Evolutionary conservation across 2,797 vertebrate species (phyloP).

Genomic region (Hirundo rustica): DNA sequence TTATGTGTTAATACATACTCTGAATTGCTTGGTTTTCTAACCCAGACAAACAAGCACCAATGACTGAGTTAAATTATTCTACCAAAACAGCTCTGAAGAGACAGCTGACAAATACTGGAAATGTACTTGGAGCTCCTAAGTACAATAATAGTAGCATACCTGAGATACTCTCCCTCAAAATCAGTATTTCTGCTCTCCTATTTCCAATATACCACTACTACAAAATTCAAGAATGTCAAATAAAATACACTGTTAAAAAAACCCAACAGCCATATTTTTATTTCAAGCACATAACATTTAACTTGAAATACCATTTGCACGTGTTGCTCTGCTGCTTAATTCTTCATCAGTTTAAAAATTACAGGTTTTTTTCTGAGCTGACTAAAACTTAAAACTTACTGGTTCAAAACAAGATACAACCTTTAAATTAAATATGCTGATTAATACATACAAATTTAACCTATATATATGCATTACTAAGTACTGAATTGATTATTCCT

Average conservation of each 20-base stretch:
- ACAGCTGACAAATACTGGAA: neutral
- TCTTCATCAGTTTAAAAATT: neutral
- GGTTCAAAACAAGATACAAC: neutral
- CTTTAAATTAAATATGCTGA: neutral
- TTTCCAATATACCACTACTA: neutral
- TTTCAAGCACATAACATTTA: neutral
- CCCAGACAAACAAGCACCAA: neutral
- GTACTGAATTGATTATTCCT: neutral
- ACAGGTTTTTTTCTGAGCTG: neutral
- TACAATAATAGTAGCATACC: neutral
- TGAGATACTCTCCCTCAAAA: neutral
- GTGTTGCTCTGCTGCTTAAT: neutral
- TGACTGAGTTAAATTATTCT: neutral
- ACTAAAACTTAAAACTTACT: neutral
- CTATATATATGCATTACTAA: neutral
- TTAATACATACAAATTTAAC: neutral
- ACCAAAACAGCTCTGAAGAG: neutral
- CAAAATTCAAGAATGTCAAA: neutral
- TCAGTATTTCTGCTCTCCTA: neutral
- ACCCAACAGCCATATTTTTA: neutral
- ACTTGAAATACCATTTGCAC: neutral
- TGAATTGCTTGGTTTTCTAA: neutral
- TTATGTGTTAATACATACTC: neutral
- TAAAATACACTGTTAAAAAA: neutral
- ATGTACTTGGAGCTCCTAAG: neutral